Percentiles rank a stretch among this genome's conserved stretches.
These are phyloP conservation scores for Naja naja DNA, from an alignment of 2,113 vertebrate genomes.

Conservation along the genomic window DNA sequence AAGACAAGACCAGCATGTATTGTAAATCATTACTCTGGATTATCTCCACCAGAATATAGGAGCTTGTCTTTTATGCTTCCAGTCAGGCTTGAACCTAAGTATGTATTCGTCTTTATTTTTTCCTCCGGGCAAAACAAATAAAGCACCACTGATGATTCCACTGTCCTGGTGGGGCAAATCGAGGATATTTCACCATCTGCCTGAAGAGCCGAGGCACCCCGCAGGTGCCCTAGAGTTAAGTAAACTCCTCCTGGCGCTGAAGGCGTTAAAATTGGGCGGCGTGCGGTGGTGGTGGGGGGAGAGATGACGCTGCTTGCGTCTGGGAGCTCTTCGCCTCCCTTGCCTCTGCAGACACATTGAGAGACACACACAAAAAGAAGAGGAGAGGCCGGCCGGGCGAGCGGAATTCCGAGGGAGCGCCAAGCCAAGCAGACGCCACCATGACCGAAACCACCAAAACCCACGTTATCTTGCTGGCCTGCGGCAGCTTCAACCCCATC, in stretches of 20 bases:
- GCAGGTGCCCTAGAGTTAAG: neutral
- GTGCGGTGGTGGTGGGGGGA: neutral
- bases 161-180: neutral
- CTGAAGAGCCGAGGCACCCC: neutral
- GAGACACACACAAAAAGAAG: constrained; percentile 45
- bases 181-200: neutral
- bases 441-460: constrained; percentile 92
- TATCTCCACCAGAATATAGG: neutral
- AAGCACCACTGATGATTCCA: neutral
- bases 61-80: neutral
- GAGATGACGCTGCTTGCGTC: constrained; percentile 62
- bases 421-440: constrained; percentile 5
- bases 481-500: constrained; percentile 97
- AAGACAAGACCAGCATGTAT: neutral
- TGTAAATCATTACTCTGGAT: neutral
- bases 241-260: constrained; percentile 15
- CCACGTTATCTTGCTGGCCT: constrained; percentile 93
- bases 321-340: constrained; percentile 64
- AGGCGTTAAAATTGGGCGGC: constrained; percentile 55
- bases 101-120: neutral
- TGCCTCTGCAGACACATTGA: constrained; percentile 68
- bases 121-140: neutral
- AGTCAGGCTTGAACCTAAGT: neutral
- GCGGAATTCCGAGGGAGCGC: constrained; percentile 23
- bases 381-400: neutral